Evolutionary conservation across 2,113 vertebrate species (phyloP).

Genomic region (Corythornis vintsioides): DNA sequence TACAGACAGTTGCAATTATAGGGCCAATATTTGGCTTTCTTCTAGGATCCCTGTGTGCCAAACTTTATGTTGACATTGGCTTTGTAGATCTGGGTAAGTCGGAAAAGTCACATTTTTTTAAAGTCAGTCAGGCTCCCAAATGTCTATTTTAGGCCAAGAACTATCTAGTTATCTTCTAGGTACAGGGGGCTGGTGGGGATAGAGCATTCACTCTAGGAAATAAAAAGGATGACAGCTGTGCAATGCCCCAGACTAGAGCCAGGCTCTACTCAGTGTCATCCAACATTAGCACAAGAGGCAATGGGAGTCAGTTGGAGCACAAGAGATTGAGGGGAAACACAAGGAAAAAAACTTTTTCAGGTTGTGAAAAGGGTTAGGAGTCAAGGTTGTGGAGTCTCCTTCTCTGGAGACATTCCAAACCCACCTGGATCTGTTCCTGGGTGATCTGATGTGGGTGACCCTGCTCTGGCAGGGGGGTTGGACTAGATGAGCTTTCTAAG

Average conservation of each 20-base stretch:
- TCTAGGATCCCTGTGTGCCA: conserved; percentile 90
- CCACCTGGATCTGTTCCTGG: no score
- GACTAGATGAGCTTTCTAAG: no score
- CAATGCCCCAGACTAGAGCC: background rate
- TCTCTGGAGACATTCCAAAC: no score
- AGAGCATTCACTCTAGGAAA: background rate
- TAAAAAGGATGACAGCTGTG: background rate
- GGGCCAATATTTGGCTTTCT: conserved; percentile 95
- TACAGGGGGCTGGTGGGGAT: background rate
- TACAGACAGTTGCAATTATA: conserved; percentile 89
- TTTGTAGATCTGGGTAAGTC: conserved; percentile 88
- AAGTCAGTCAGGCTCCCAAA: background rate
- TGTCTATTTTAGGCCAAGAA: background rate
- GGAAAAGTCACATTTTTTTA: background rate
- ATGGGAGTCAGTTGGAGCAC: no score
- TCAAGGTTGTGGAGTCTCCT: no score
- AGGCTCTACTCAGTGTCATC: background rate
- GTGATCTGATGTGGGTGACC: no score
- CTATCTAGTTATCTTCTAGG: background rate
- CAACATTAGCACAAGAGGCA: no score
- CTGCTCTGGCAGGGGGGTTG: no score
- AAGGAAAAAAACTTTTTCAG: no score
- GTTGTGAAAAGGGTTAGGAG: no score
- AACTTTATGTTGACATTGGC: conserved; percentile 92
- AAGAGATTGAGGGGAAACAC: no score